These are phyloP conservation scores for Xylocopa sonorina DNA, from an alignment of 1,140 invertebrate genomes.

Conservation along the genomic window DNA sequence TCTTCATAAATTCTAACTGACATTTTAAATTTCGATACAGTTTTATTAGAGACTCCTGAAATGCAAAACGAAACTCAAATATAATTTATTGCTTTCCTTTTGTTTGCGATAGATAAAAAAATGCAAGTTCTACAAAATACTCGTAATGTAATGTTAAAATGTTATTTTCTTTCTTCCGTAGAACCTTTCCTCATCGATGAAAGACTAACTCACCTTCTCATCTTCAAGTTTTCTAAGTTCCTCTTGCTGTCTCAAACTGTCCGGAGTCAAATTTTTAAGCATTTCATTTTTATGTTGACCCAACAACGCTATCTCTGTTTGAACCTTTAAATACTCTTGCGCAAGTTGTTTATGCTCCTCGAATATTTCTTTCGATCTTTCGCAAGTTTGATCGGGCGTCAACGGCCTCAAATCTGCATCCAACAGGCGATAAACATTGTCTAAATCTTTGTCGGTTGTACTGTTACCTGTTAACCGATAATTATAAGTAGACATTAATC, in stretches of 20 bases:
- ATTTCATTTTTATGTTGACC: constrained; percentile 87
- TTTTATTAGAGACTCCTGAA: constrained; percentile 85
- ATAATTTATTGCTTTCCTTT: neutral
- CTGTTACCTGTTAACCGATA: constrained; percentile 64
- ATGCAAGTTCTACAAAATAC: neutral
- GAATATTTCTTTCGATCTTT: constrained; percentile 91
- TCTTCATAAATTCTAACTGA: constrained; percentile 83
- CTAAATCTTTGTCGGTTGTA: constrained; percentile 83
- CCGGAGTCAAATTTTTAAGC: constrained; percentile 85
- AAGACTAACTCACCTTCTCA: constrained; percentile 85
- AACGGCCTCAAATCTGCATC: constrained; percentile 91
- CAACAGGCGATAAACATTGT: constrained; percentile 88
- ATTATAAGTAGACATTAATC: neutral
- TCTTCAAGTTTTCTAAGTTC: constrained; percentile 85
- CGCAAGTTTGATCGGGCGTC: constrained; percentile 89
- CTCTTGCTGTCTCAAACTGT: constrained; percentile 84
- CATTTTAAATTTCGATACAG: constrained; percentile 85
- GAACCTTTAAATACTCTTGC: constrained; percentile 88
- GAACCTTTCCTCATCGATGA: too few relatives aligned
- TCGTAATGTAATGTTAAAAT: neutral
- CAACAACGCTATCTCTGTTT: constrained; percentile 89
- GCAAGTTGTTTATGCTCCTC: constrained; percentile 92
- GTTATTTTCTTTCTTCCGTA: too few relatives aligned
- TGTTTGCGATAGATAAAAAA: neutral
- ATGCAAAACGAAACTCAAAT: neutral